These are phyloP conservation scores for Amphipyra berbera DNA, from an alignment of 2,888 invertebrate species.

Conservation along the genomic window DNA sequence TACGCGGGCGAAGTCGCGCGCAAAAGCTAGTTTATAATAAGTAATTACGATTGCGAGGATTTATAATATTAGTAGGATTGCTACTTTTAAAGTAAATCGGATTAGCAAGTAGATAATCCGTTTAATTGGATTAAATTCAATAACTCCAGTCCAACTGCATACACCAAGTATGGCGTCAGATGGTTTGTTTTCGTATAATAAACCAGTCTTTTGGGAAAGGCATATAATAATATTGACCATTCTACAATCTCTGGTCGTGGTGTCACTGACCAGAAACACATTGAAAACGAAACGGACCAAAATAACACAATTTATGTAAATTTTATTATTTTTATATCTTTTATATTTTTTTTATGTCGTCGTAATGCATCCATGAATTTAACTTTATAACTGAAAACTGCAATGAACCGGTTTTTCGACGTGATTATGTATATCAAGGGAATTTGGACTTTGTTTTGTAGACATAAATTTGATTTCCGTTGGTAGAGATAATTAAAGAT, in stretches of 20 bases:
- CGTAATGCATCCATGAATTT: conserved; percentile 40
- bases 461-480: conserved; percentile 11
- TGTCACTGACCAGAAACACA: conserved; percentile 34
- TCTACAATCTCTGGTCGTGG: conserved; percentile 10
- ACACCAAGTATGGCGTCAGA: conserved; percentile 17
- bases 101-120: no score
- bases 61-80: no score
- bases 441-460: conserved; percentile 20
- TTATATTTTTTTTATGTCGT: conserved; percentile 21
- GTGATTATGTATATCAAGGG: background rate
- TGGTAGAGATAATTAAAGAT: conserved; percentile 50
- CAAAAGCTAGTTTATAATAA: no score
- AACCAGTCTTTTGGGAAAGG: conserved; percentile 20
- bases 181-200: conserved; percentile 27
- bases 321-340: conserved; percentile 25
- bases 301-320: conserved; percentile 48
- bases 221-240: background rate
- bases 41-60: no score
- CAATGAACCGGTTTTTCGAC: conserved; percentile 41
- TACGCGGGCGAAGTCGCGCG: no score
- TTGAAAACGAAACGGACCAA: conserved; percentile 22
- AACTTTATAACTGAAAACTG: conserved; percentile 42
- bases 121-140: conserved; percentile 8
- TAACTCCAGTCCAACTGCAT: conserved; percentile 13
- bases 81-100: no score